Evolutionary conservation across 2,113 vertebrate species (phyloP), one percentile per base, ranked within the genome.

Genomic region (Xenopus borealis): DNA sequence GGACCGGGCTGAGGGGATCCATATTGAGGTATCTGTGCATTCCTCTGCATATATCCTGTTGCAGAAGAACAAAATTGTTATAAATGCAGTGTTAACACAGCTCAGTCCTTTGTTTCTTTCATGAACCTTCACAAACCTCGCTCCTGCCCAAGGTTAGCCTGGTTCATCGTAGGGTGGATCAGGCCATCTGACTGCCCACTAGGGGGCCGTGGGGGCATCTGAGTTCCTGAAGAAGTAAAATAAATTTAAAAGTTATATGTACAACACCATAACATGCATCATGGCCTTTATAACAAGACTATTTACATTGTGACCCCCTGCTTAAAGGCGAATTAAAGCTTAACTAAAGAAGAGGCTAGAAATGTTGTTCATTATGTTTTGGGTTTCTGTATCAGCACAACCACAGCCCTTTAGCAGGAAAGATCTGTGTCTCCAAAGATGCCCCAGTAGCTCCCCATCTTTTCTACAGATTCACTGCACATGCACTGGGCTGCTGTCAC

Each of bases 121-220:
- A 12, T 16, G 18, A 7, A 16, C 53, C 11, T 30, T 13, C 61
- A 79, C 85, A 81, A 82, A 98, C 96, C 97, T 95, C 97, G 89
- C 63, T 99, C 97, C 84, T 94, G 96, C 27, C 91, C 92, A 87
- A 99, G 94, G 75, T 93, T 91, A 55, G 96, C 93, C 85, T 95
- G 95, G 86, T 94, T 97, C 91, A 99, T 95, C 78, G 93, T 89
- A 81, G 96, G 92, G 83, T 98, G 96, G 81, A 98, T 91, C 86
- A 95, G 94, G n/a, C 93, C 89, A 86, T 99, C 97, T 1, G 97
- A 98, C 83, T 98, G 97, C 80, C 94, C 96, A 66, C 97, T 99
- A 70, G 97, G 95, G 1, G 97, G 97, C 79, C 96, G 94, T 64
- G 97, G 95, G 55, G 97, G 97, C 94, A 99, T 98, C 90, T 98